These are phyloP conservation scores for Drosophila nigricruria DNA, from an alignment of 2,888 invertebrate genomes.

Conservation along the genomic window DNA sequence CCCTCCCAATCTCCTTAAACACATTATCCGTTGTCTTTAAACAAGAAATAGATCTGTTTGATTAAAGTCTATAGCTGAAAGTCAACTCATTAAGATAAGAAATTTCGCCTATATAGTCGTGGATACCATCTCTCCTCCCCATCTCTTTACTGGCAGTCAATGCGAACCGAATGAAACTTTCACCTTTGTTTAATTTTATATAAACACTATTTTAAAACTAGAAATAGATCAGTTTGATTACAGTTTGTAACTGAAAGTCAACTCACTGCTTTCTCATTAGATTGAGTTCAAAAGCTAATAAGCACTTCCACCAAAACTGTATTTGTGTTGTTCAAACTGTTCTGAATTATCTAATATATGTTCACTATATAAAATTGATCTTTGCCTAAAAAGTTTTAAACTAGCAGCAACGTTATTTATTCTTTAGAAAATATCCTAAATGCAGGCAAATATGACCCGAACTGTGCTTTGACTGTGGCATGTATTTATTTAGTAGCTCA, in stretches of 20 bases:
- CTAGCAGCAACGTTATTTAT: background rate
- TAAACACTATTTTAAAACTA: background rate
- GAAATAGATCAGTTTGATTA: background rate
- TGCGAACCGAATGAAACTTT: accelerated
- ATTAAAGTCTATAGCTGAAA: too few relatives aligned
- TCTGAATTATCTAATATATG: background rate
- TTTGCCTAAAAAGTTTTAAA: background rate
- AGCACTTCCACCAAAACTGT: background rate
- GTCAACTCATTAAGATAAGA: too few relatives aligned
- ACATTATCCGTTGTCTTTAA: too few relatives aligned
- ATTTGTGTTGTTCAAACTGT: background rate
- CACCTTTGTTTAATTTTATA: background rate
- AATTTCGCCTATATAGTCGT: background rate
- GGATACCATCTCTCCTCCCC: background rate
- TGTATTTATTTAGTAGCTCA: conserved; percentile 56
- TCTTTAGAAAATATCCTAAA: background rate
- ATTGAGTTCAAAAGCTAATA: background rate
- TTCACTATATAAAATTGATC: background rate
- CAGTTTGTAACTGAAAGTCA: background rate
- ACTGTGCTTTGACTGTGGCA: conserved; percentile 36
- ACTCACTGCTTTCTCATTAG: background rate
- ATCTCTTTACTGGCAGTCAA: background rate
- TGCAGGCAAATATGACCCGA: conserved; percentile 10
- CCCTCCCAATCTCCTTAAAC: too few relatives aligned
- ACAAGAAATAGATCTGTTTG: too few relatives aligned